Evolutionary conservation across 2,797 vertebrate species (phyloP), one percentile per base, ranked within the genome.

Genomic region (Danio aesculapii): DNA sequence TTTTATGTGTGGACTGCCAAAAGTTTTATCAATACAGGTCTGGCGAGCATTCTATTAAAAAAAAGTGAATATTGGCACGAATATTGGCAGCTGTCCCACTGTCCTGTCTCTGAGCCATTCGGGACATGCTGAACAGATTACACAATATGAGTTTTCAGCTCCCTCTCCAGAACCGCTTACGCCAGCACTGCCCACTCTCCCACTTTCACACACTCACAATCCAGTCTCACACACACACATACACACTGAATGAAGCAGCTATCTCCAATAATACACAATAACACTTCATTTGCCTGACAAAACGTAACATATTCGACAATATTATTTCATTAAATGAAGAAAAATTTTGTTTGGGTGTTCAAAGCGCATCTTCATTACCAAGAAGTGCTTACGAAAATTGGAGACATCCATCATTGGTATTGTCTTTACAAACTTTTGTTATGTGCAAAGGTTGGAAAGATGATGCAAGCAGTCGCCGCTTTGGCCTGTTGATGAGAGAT

Each of bases 111-210:
- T 90, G 84, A 91, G 87, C 84, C 84, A 90, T 86, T 82, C 90
- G 90, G 84, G 91, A 83, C 90, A 81, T 88, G 88, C 91, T 91
- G 85, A 94, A 92, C 91, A 94, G 95, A 93, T 95, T 89, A 85
- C 88, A 88, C 86, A 94, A 93, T 94, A 95, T 94, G 90, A 30
- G 88, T 89, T 88, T 89, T 91, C 89, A 82, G 88, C 81, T 84
- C 70, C 81, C 88, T 90, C 84, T 86, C 75, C 81, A 81, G 75
- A 78, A 86, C 89, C 57, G 73, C 73, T 7, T 47, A 78, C 88
- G 86, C 90, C 82, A 87, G 91, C 91, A 87, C 74, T 87, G 87
- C 87, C 91, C 91, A 83, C 90, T 85, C 89, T 82, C 83, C 81
- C 87, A 82, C 39, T 84, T 75, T 85, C 69, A 86, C 88, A 83